A percentile compares a stretch with the other conserved stretches of the same genome.
Conservation (phyloP, 2,888 invertebrate species). For the Netelia virgata region DNA sequence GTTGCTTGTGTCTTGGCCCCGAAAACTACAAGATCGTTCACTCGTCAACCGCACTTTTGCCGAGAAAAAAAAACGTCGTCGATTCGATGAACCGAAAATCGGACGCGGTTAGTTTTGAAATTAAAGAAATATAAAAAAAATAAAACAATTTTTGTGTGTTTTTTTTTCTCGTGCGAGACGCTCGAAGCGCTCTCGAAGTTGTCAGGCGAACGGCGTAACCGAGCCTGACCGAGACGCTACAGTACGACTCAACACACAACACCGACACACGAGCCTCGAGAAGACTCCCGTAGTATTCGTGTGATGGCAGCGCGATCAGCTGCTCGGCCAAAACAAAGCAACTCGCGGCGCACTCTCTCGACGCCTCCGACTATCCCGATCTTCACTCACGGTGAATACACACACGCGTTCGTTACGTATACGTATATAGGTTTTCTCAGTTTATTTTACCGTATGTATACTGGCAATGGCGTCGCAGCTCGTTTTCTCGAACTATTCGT, state of each 20-base stretch:
- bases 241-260: not conserved
- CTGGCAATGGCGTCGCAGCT: constrained; percentile 15
- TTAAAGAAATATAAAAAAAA: not conserved
- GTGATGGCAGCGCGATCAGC: constrained; percentile 69
- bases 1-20: no score
- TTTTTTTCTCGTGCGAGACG: not conserved
- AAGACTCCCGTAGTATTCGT: constrained; percentile 21
- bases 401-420: constrained; percentile 7
- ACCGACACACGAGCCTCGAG: not conserved
- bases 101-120: not conserved
- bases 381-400: constrained; percentile 18
- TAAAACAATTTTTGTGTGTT: not conserved
- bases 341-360: constrained; percentile 53
- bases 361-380: constrained; percentile 8
- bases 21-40: no score
- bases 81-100: no score
- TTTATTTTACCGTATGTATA: not conserved
- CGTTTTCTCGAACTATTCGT: not conserved
- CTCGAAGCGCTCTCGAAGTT: constrained; percentile 17
- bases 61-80: no score
- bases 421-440: not conserved
- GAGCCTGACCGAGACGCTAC: constrained; percentile 22
- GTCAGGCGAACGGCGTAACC: constrained; percentile 34
- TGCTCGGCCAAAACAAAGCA: constrained; percentile 72
- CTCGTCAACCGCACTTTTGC: no score